phyloP scores from a whole-genome alignment of 2,113 vertebrate species.

The Capreolus pygargus region DNA sequence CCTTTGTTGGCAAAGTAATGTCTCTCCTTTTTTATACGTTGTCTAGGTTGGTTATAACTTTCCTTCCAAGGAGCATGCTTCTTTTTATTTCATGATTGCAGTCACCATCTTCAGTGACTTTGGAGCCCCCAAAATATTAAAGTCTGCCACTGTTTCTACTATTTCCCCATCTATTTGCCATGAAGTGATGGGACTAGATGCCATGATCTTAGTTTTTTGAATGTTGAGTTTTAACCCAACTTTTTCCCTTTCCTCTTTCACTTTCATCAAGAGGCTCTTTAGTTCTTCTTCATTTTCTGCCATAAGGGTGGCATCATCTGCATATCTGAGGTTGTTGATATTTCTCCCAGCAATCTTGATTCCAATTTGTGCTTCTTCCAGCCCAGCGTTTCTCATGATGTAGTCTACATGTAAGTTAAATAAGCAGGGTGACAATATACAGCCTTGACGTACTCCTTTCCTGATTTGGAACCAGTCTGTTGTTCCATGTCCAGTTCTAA shows the following conservation, averaged over 20 bases:
- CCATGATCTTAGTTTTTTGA: not conserved
- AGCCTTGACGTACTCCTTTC: not conserved
- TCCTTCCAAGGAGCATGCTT: not conserved
- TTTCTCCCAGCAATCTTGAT: not conserved
- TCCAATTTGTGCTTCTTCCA: not conserved
- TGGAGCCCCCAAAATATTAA: not conserved
- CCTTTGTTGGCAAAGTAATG: not conserved
- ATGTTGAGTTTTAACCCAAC: not conserved
- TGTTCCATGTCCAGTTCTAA: not conserved
- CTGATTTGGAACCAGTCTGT: not conserved
- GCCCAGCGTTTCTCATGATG: not conserved
- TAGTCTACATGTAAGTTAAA: not conserved
- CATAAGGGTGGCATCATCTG: not conserved
- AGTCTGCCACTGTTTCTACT: too few species aligned
- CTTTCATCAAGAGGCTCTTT: not conserved
- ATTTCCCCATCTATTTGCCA: not conserved
- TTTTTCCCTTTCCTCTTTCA: not conserved
- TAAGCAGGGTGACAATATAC: not conserved
- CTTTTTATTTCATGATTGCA: not conserved
- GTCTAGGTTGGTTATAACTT: not conserved
- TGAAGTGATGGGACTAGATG: not conserved
- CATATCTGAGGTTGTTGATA: not conserved
- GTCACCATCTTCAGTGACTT: not conserved
- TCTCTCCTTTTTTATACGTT: not conserved
- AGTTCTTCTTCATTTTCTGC: not conserved